phyloP scores from a whole-genome alignment of 2,888 invertebrate genomes.

The Schizaphis graminum region DNA sequence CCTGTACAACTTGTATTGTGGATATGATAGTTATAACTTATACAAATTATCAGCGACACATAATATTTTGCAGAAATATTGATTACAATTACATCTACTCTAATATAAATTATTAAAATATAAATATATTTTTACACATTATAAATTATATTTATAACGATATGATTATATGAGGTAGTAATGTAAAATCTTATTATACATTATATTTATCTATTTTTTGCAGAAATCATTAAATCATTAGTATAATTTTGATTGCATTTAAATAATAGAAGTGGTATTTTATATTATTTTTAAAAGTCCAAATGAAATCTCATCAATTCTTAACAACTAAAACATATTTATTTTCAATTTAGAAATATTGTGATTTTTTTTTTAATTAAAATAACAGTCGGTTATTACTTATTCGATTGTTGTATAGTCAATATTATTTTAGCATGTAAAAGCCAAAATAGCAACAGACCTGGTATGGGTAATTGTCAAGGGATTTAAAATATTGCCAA shows the following conservation, averaged over 20 bases:
- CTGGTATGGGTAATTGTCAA: slow-evolving; percentile 51
- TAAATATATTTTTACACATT: not conserved
- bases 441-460: slow-evolving; percentile 28
- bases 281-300: not conserved
- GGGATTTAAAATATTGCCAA: slow-evolving; percentile 64
- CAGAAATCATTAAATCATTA: not conserved
- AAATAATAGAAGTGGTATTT: not conserved
- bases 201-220: not conserved
- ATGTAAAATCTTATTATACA: not conserved
- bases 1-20: not conserved
- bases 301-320: not conserved
- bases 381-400: slow-evolving; percentile 40
- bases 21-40: not conserved
- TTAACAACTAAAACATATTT: not conserved
- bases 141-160: not conserved
- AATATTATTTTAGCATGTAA: slow-evolving; percentile 44
- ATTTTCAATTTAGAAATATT: slow-evolving; percentile 20
- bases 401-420: slow-evolving; percentile 39
- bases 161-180: not conserved
- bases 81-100: not conserved
- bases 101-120: not conserved
- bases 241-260: not conserved
- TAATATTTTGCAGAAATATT: not conserved
- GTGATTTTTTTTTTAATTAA: slow-evolving; percentile 47
- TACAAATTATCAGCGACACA: not conserved